Evolutionary conservation across 2,888 invertebrate species (phyloP), one percentile per base, ranked within the genome.

Genomic region (Tuberolachnus salignus): DNA sequence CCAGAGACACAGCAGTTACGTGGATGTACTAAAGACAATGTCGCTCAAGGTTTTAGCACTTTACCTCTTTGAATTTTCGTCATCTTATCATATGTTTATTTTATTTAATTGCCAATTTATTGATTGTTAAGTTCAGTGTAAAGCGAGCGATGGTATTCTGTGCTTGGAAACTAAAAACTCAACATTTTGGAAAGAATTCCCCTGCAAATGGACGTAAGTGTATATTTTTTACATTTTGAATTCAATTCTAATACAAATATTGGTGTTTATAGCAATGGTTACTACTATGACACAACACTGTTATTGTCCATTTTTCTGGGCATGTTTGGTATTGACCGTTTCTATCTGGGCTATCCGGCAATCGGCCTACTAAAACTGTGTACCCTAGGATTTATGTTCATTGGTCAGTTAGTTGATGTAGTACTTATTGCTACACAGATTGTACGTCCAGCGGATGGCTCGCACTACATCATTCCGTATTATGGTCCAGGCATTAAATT

Each of bases 301-400:
- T 86, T 98, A 51, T 88, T 99, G 6, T 98, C 98, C 0, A 93
- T 99, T 70, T 99, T 99, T 85, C 88, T 98, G 80, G 99, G 99
- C 44, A 97, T 98, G 94, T 95, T 99, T 87, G 99, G 99, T 21
- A 89, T 95, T 34, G 99, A 99, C 85, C 88, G 99, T 81, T 98
- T 99, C 86, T 99, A 99, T 85, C 88, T 99, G n/a, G 99, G 99
- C 44, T 98, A 98, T 86, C 97, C 96, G 73, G 98, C 96, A 1
- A 90, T 98, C 82, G 98, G 98, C 0, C 86, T 98, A 81, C 90
- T 97, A 42, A 98, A 99, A 86, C 89, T 98, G 82, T 95, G 97
- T 85, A 98, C 98, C 0, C 87, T 98, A 78, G 98, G 98, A 19
- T 98, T 98, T 85, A 92, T 98, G 90, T 97, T 98, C 84, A 88